Evolutionary conservation across 2,888 invertebrate species (phyloP).

Genomic region (Allacma fusca): DNA sequence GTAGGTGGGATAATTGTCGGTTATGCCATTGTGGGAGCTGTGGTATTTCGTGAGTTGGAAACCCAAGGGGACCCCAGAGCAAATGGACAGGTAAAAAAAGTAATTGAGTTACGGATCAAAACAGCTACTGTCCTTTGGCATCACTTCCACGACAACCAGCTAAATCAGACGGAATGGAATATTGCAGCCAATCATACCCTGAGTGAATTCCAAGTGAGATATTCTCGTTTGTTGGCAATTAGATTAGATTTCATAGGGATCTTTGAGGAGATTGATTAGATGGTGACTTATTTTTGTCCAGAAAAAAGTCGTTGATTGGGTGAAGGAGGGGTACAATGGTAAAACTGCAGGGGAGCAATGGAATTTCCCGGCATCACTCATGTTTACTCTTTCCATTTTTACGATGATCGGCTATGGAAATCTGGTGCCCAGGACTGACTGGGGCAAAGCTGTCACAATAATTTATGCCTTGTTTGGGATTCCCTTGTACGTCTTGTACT

Average conservation of each 20-base stretch:
- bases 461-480: slow-evolving; percentile 88
- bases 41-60: slow-evolving; percentile 82
- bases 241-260: too few relatives aligned
- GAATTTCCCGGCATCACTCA: slow-evolving; percentile 86
- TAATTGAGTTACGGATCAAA: slow-evolving; percentile 49
- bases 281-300: slow-evolving; percentile 40
- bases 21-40: slow-evolving; percentile 85
- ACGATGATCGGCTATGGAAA: slow-evolving; percentile 94
- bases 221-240: neutral
- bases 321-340: slow-evolving; percentile 77
- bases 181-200: slow-evolving; percentile 71
- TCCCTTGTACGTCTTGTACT: slow-evolving; percentile 85
- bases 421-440: slow-evolving; percentile 79
- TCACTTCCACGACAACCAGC: slow-evolving; percentile 72
- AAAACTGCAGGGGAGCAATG: slow-evolving; percentile 74
- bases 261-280: too few relatives aligned
- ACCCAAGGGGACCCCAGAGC: slow-evolving; percentile 63
- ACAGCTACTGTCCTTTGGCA: slow-evolving; percentile 73
- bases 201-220: slow-evolving; percentile 70
- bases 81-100: slow-evolving; percentile 55
- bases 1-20: slow-evolving; percentile 87
- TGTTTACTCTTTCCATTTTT: slow-evolving; percentile 87
- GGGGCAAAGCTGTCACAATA: slow-evolving; percentile 84
- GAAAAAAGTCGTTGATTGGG: slow-evolving; percentile 71
- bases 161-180: slow-evolving; percentile 74